Evolutionary conservation across 2,113 vertebrate genomes (phyloP), one percentile per base, ranked within the genome.

Genomic region (Crotophaga sulcirostris): DNA sequence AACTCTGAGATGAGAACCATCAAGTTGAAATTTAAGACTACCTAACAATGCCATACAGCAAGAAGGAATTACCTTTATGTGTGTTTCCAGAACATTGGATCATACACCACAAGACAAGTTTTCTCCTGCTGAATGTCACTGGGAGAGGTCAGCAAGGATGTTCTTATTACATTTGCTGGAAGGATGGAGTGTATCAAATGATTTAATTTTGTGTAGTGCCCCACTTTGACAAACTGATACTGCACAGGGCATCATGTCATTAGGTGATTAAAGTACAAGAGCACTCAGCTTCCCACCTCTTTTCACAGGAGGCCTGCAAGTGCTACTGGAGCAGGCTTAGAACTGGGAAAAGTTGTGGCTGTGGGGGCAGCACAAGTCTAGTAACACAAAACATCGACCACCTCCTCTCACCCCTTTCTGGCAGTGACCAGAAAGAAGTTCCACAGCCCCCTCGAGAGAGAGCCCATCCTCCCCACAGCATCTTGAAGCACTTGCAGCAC

Each of bases 191-290:
- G 70, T 93, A 96, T 96, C 91, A 77, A 94, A 93, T 91, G 52
- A 87, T 90, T 96, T 94, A 70, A 92, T 97, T 94, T 63, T 38
- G 79, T 83, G 55, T 91, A 84, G 87, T 92, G 87, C 38, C 93
- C 93, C 91, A 92, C 67, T 94, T 87, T 94, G 93, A 96, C 91
- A 95, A 96, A 96, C 89, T 85, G 93, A 95, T 96, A 94, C 92
- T 85, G 87, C 68, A 58, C 63, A 74, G 84, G 93, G 89, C 78
- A 77, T 85, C 89, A 94, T 94, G 93, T 91, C 96, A 95, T 96
- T 79, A 94, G 78, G 94, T 90, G 94, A 96, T 95, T 84, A 83
- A 96, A 94, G 67, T 13, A 92, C 68, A 73, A 73, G 54, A 91
- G 89, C 84, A 77, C 74, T 94, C 81, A 67, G 84, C 63, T 95